Evolutionary conservation across 1,140 invertebrate species (phyloP), one percentile per base, ranked within the genome.

Genomic region (Hyles vespertilio): DNA sequence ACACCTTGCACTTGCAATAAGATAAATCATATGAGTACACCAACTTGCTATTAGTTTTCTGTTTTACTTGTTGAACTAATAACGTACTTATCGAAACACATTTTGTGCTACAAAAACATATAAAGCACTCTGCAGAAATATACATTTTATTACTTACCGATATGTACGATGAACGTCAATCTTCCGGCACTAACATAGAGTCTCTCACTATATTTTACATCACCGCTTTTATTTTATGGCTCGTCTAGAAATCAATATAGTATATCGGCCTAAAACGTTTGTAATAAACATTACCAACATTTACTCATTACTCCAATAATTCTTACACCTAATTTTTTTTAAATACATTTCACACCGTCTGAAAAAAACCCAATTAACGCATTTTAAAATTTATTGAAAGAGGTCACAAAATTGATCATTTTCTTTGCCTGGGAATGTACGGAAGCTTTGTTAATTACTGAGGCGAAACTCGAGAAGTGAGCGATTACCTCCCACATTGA

Each of bases 61-160:
- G 10, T 51, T 51, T 51, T 12, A 9, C 0, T 51, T 51, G 32
- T 33, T 10, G 6, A 33, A 51, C 33, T 51, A 4, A 51, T 51
- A 51, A 32, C 22, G 22, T 51, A 32, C 22, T 51, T 51, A 32
- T 32, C 32, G 49, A 32, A 33, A 33, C 8, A 51, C 32, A 33
- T 51, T 51, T 51, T 53, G 33, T 43, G 4, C 40, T 43, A 53
- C 3, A 40, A 53, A 12, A 53, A 53, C 33, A 53, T 43, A 53
- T 34, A 40, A 53, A 40, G 6, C 51, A 53, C 51, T 53, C 36
- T 53, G 10, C 6, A 43, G 43, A 53, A 53, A 53, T 53, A 53
- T 53, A n/a, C 51, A 33, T 56, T 48, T 56, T 48, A 56, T 48
- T 44, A 45, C 46, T 48, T 44, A 45, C 46, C 3, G 22, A 46